These are phyloP conservation scores for Brachymystax lenok DNA, from an alignment of 2,797 vertebrate genomes.

Conservation along the genomic window DNA sequence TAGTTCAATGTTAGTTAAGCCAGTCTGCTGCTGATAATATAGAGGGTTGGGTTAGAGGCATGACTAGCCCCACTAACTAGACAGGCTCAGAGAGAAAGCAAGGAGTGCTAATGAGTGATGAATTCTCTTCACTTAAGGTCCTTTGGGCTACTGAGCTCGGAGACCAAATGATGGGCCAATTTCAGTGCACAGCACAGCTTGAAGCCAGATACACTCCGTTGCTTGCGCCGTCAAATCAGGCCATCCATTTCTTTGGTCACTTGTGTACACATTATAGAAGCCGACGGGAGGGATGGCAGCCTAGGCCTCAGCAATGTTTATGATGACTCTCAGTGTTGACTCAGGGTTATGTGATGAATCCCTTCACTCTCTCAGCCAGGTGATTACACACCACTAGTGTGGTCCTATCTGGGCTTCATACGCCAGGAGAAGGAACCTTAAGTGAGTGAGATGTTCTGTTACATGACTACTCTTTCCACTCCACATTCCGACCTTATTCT, in stretches of 20 bases:
- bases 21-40: slow-evolving; percentile 36
- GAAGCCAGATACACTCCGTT: slow-evolving; percentile 22
- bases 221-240: slow-evolving; percentile 61
- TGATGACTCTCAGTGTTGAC: slow-evolving; percentile 70
- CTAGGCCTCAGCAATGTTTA: slow-evolving; percentile 69
- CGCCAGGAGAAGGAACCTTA: slow-evolving; percentile 40
- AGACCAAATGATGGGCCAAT: slow-evolving; percentile 24
- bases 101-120: slow-evolving; percentile 31
- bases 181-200: slow-evolving; percentile 33
- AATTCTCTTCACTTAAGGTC: slow-evolving; percentile 21
- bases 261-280: slow-evolving; percentile 51
- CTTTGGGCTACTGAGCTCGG: slow-evolving; percentile 23
- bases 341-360: slow-evolving; percentile 62
- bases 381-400: slow-evolving; percentile 55
- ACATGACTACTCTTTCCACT: slow-evolving; percentile 24
- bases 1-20: slow-evolving; percentile 13
- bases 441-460: slow-evolving; percentile 28
- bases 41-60: slow-evolving; percentile 1
- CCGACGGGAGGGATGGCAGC: slow-evolving; percentile 58
- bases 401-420: slow-evolving; percentile 27
- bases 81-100: not conserved
- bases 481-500: not conserved
- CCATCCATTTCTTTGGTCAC: slow-evolving; percentile 53
- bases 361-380: slow-evolving; percentile 59
- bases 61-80: slow-evolving; percentile 29